phyloP scores from a whole-genome alignment of 2,888 invertebrate genomes.

The Pasiphila rectangulata region DNA sequence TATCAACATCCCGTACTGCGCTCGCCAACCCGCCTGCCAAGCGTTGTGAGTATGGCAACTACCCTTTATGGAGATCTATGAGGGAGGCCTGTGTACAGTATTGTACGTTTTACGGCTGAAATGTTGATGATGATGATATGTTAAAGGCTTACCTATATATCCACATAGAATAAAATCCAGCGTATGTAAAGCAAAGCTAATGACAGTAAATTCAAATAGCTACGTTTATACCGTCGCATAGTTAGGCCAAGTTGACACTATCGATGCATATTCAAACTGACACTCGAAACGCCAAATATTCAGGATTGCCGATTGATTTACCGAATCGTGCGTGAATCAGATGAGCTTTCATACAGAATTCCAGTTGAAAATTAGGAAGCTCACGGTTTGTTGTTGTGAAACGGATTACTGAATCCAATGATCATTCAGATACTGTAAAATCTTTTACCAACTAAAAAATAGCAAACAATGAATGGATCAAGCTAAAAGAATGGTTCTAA shows the following conservation, averaged over 20 bases:
- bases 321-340: conserved; percentile 17
- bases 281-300: conserved; percentile 42
- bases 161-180: not conserved
- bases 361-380: not conserved
- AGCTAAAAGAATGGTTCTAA: no score
- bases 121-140: no score
- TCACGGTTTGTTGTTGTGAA: conserved; percentile 1
- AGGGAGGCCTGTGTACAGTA: no score
- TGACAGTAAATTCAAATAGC: no score
- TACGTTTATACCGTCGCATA: conserved; percentile 1
- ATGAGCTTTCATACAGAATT: conserved; percentile 13
- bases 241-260: conserved; percentile 47
- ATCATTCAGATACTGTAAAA: not conserved
- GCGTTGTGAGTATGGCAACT: no score
- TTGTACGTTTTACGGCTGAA: no score
- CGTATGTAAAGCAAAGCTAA: not conserved
- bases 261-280: conserved; percentile 54
- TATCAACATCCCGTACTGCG: no score
- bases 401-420: not conserved
- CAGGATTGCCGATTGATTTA: conserved; percentile 19
- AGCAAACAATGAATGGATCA: no score
- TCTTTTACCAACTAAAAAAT: not conserved
- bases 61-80: no score
- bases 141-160: no score
- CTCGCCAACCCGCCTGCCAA: no score